Percentiles rank a stretch among this genome's conserved stretches.
Conservation (phyloP, 92 coral and sea anemone species). For the Porites divaricata region DNA sequence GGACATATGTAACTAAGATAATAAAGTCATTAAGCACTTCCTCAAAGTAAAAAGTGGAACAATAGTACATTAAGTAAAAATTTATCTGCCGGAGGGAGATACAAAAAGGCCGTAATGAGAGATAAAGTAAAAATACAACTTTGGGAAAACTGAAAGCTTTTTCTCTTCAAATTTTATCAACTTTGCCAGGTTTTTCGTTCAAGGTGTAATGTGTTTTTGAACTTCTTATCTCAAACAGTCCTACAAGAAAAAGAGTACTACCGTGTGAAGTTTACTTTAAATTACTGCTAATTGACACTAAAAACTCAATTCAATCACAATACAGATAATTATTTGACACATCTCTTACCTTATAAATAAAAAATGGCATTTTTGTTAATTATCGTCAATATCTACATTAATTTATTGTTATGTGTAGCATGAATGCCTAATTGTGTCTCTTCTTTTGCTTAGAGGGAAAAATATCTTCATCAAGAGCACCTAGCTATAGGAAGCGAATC, state of each 20-base stretch:
- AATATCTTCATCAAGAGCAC: slow-evolving; percentile 29
- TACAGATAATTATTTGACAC: not conserved
- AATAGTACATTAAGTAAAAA: slow-evolving; percentile 6
- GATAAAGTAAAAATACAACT: not conserved
- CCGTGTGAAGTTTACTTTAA: slow-evolving; percentile 9
- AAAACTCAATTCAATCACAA: slow-evolving; percentile 14
- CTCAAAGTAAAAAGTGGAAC: not conserved
- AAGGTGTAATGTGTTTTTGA: too few relatives aligned
- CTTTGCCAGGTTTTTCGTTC: not conserved
- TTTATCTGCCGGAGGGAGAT: slow-evolving; percentile 2
- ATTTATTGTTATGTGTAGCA: not conserved
- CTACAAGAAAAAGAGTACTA: not conserved
- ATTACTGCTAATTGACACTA: slow-evolving; percentile 12
- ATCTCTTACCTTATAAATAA: not conserved
- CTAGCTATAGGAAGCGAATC: not conserved
- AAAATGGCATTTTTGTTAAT: not conserved
- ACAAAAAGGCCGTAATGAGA: not conserved
- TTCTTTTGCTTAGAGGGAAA: slow-evolving; percentile 20
- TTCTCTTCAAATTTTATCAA: not conserved
- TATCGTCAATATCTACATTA: not conserved
- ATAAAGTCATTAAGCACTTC: slow-evolving; percentile 23
- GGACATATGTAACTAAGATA: not conserved
- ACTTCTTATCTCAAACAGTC: too few relatives aligned
- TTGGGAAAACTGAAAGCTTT: not conserved
- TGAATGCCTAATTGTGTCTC: not conserved